phyloP scores from a whole-genome alignment of 1,140 invertebrate genomes.

The Drosophila ambigua region DNA sequence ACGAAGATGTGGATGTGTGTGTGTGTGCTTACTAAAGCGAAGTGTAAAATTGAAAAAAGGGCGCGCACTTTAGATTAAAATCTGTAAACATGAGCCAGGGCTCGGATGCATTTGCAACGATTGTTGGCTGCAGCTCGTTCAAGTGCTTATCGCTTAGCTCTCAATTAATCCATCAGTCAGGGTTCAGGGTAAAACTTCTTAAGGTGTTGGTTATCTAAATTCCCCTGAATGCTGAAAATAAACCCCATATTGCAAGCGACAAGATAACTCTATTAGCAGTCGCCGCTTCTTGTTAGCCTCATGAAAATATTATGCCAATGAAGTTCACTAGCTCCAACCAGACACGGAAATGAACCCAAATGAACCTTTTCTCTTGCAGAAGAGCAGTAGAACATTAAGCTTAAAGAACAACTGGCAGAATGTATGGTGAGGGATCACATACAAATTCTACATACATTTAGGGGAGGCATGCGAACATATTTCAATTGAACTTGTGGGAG shows the following conservation, averaged over 20 bases:
- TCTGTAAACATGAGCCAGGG: too few relatives aligned
- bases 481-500: too few relatives aligned
- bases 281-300: constrained; percentile 1
- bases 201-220: constrained; percentile 11
- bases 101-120: too few relatives aligned
- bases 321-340: constrained; percentile 31
- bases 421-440: too few relatives aligned
- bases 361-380: neutral
- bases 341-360: constrained; percentile 25
- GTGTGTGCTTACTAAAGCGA: constrained; percentile 24
- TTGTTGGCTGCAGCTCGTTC: too few relatives aligned
- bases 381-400: constrained; percentile 6
- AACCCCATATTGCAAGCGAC: too few relatives aligned
- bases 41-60: constrained; percentile 75
- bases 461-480: too few relatives aligned
- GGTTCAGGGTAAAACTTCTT: constrained; percentile 10
- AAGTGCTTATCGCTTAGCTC: too few relatives aligned
- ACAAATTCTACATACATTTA: neutral
- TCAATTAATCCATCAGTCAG: neutral
- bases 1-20: too few relatives aligned
- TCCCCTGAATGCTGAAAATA: neutral
- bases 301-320: neutral
- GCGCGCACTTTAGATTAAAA: constrained; percentile 23
- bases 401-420: constrained; percentile 16
- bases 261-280: neutral